Percentiles rank a stretch among this genome's conserved stretches.
Evolutionary conservation across 53 echinoderm and acorn worm genomes (phyloP).

Genomic region (Glandiceps talaboti): DNA sequence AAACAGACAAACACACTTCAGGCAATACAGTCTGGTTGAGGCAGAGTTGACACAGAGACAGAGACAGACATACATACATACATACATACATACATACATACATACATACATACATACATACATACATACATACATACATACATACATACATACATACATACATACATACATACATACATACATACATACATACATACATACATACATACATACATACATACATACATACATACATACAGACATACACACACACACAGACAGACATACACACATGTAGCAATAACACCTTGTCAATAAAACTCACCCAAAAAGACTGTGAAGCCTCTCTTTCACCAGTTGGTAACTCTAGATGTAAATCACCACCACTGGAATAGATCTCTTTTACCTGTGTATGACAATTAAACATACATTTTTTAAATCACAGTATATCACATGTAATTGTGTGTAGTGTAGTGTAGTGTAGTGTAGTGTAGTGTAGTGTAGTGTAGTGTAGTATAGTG

Average conservation of each 20-base stretch:
- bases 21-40: too few species aligned
- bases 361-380: conserved; percentile 99
- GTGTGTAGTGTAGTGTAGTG: too few species aligned
- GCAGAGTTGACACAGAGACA: too few species aligned
- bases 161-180: neutral
- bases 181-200: neutral
- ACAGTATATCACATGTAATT: too few species aligned
- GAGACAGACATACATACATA: neutral
- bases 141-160: neutral
- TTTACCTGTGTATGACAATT: conserved; percentile 47
- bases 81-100: neutral
- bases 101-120: neutral
- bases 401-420: too few species aligned
- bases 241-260: too few species aligned
- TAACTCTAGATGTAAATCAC: conserved; percentile 95
- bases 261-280: neutral
- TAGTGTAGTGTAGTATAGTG: too few species aligned
- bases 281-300: conserved; percentile 4
- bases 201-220: neutral
- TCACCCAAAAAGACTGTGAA: conserved; percentile 93
- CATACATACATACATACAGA: neutral
- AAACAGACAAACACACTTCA: too few species aligned
- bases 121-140: neutral
- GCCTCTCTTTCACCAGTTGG: conserved; percentile 93
- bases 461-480: too few species aligned